phyloP scores from a whole-genome alignment of 2,888 invertebrate genomes.

The Coleophora flavipennella region DNA sequence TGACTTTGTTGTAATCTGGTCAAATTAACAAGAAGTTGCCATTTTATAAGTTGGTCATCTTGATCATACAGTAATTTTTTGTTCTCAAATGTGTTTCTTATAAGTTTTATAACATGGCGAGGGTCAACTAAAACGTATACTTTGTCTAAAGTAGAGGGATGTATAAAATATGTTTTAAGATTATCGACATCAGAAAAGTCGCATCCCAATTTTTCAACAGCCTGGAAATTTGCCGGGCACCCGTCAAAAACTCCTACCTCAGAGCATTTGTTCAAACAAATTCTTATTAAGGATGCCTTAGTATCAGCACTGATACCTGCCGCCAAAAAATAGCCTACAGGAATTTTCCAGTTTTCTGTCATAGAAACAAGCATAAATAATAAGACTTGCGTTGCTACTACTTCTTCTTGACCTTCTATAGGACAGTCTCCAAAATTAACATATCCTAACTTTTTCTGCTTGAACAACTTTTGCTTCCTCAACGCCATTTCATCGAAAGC shows the following conservation, averaged over 20 bases:
- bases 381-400: conserved; percentile 10
- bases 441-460: conserved; percentile 2
- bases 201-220: conserved; percentile 15
- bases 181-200: not conserved
- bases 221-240: conserved; percentile 10
- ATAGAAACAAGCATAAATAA: conserved; percentile 13
- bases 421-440: conserved; percentile 1
- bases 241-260: conserved; percentile 19
- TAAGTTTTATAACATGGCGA: conserved; percentile 11
- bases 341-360: conserved; percentile 23
- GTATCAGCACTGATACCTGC: conserved; percentile 17
- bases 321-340: conserved; percentile 24
- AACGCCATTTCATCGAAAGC: conserved; percentile 5
- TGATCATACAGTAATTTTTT: conserved; percentile 8
- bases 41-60: conserved; percentile 7
- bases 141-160: conserved; percentile 6
- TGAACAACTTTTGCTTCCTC: conserved; percentile 3
- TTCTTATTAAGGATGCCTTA: conserved; percentile 15
- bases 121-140: conserved; percentile 13
- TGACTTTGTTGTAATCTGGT: conserved; percentile 13
- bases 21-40: conserved; percentile 11
- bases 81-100: conserved; percentile 9
- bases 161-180: conserved; percentile 9
- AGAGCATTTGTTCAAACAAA: conserved; percentile 10
- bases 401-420: not conserved